Conservation (phyloP, 2,797 vertebrate genomes). For the Phaenicophaeus curvirostris region DNA sequence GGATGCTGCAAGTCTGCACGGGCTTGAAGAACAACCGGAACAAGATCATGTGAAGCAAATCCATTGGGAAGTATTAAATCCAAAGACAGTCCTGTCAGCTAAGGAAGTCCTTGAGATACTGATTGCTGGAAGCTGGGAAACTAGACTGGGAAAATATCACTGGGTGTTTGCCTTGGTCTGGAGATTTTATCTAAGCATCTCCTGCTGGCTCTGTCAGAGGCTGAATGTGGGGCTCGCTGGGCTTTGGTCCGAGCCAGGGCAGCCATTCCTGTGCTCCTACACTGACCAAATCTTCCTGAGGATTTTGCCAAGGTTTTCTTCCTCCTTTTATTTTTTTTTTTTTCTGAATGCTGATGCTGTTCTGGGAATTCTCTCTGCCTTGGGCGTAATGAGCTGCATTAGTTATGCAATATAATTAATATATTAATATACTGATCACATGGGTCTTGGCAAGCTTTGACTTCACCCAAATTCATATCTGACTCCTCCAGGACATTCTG, state of each 20-base stretch:
- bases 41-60: not conserved
- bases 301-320: not conserved
- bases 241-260: not conserved
- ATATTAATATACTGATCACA: not conserved
- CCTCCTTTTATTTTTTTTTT: no score
- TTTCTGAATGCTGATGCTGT: not conserved
- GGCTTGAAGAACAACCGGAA: not conserved
- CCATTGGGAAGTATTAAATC: not conserved
- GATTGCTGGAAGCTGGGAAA: slow-evolving; percentile 56
- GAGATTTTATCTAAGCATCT: not conserved
- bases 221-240: not conserved
- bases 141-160: not conserved
- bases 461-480: not conserved
- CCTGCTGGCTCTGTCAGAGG: not conserved
- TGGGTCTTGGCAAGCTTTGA: not conserved
- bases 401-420: not conserved
- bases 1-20: not conserved
- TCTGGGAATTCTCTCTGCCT: slow-evolving; percentile 22
- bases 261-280: not conserved
- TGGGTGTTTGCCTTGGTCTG: not conserved
- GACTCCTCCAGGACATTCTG: not conserved
- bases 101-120: slow-evolving; percentile 20
- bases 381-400: not conserved
- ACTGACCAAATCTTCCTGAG: not conserved
- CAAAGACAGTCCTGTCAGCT: not conserved